phyloP scores from a whole-genome alignment of 2,113 vertebrate genomes.

The Prolemur simus region DNA sequence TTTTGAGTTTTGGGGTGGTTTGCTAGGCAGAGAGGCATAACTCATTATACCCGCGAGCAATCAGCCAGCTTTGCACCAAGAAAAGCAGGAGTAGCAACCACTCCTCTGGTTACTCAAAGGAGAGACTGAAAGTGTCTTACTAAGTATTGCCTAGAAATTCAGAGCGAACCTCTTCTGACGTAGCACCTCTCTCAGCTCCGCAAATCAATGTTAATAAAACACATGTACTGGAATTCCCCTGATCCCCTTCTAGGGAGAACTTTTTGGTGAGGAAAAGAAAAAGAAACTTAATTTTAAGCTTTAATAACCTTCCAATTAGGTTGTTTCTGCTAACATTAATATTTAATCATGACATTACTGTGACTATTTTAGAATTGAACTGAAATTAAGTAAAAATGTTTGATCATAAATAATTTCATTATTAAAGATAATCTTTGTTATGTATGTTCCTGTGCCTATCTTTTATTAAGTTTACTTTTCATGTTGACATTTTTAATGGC shows the following conservation, averaged over 20 bases:
- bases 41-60: neutral
- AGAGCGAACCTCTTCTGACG: neutral
- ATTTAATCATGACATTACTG: constrained; percentile 77
- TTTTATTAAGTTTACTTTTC: constrained; percentile 81
- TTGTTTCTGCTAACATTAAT: constrained; percentile 76
- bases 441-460: constrained; percentile 69
- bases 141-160: neutral
- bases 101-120: neutral
- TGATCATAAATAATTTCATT: constrained; percentile 79
- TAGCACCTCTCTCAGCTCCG: neutral
- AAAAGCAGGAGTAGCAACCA: neutral
- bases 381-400: constrained; percentile 77
- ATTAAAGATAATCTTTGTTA: constrained; percentile 77
- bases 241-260: constrained; percentile 40
- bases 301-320: constrained; percentile 79
- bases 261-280: constrained; percentile 70
- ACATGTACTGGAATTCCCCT: constrained; percentile 45
- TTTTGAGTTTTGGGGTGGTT: neutral
- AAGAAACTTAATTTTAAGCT: constrained; percentile 80
- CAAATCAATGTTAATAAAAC: constrained; percentile 61
- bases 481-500: constrained; percentile 78
- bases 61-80: neutral
- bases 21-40: neutral
- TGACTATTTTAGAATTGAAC: constrained; percentile 73
- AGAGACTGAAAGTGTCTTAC: neutral